phyloP scores from a whole-genome alignment of 2,888 invertebrate species.

The Lasioglossum marginatum region DNA sequence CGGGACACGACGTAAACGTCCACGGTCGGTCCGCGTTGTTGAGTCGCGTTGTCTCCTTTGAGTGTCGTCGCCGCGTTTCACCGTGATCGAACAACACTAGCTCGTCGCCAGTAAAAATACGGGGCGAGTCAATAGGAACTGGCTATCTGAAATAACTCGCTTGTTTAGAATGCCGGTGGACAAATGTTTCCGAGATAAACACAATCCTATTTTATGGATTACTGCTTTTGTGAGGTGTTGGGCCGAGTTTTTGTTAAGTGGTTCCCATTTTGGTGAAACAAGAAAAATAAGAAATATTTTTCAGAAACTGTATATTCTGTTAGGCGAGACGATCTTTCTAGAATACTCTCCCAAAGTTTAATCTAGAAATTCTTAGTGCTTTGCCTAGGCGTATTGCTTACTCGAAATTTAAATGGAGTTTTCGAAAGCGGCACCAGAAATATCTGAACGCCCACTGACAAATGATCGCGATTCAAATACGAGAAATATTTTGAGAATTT shows the following conservation, averaged over 20 bases:
- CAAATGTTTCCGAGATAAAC: neutral
- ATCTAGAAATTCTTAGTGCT: too few species aligned
- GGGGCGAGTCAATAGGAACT: neutral
- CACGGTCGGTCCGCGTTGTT: constrained; percentile 39
- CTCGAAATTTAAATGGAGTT: too few species aligned
- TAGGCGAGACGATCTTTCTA: neutral
- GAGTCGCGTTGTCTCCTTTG: constrained; percentile 6
- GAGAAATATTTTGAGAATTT: too few species aligned
- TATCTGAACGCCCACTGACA: too few species aligned
- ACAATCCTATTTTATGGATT: neutral
- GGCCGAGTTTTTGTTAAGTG: neutral
- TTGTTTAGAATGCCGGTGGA: neutral
- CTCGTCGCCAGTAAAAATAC: neutral
- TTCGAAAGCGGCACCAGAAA: too few species aligned
- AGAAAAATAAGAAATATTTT: neutral
- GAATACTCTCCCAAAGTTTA: too few species aligned
- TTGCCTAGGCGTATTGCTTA: too few species aligned
- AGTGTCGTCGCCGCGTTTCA: neutral
- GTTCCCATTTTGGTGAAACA: too few species aligned
- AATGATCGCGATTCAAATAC: too few species aligned
- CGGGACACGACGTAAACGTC: constrained; percentile 63
- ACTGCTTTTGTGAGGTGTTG: neutral
- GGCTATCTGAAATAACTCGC: neutral
- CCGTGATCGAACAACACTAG: neutral
- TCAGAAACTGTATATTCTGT: neutral